A percentile compares a stretch with the other conserved stretches of the same genome.
Conservation (phyloP, 2,113 vertebrate genomes). For the Diadophis punctatus region DNA sequence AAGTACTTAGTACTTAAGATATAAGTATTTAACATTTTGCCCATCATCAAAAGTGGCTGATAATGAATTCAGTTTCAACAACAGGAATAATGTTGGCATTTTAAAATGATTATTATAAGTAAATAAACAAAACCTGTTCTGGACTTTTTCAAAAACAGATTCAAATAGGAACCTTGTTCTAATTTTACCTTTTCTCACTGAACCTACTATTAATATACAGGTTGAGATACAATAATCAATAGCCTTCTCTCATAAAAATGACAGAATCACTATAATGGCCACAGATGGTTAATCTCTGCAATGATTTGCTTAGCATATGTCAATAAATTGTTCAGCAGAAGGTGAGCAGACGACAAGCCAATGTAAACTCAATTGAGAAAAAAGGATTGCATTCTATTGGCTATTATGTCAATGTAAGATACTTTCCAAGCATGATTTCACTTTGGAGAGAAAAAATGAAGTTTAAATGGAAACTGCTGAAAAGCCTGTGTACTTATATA, state of each 20-base stretch:
- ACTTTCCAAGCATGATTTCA: constrained; percentile 23
- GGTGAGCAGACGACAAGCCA: constrained; percentile 1
- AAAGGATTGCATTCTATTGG: not conserved
- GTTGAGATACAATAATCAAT: not conserved
- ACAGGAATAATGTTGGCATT: not conserved
- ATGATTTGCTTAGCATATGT: not conserved
- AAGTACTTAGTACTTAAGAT: not conserved
- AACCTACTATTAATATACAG: not conserved
- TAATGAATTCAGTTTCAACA: not conserved
- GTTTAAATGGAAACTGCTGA: constrained; percentile 10
- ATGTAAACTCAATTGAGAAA: constrained; percentile 7
- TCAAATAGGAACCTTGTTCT: not conserved
- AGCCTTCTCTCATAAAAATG: not conserved
- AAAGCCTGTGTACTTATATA: not conserved
- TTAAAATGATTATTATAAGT: not conserved
- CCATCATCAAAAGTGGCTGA: not conserved
- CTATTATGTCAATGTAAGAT: constrained; percentile 3
- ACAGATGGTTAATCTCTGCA: not conserved
- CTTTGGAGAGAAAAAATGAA: not conserved
- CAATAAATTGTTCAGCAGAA: constrained; percentile 16
- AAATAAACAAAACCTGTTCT: not conserved
- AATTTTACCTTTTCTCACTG: not conserved
- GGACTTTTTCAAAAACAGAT: not conserved
- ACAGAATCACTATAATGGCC: not conserved
- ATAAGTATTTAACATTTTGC: not conserved